Evolutionary conservation across 1,140 invertebrate genomes (phyloP), one percentile per base, ranked within the genome.

Genomic region (Cecropterus lyciades): DNA sequence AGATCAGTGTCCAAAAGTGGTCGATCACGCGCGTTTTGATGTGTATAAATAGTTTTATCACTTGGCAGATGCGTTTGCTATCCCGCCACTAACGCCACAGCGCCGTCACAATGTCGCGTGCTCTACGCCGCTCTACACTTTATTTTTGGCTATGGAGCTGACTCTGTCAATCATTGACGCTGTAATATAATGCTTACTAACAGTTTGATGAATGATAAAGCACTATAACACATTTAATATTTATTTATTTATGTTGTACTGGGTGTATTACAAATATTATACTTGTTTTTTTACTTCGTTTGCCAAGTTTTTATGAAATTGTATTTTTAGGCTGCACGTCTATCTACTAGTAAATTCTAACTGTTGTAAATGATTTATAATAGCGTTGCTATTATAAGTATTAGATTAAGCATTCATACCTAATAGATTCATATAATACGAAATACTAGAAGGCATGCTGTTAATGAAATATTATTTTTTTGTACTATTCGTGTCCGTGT

Each of bases 31-130:
- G 85, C 80, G 79, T 82, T 79, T 73, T 80, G 72, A 67, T 68
- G 63, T 63, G 64, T 85, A 87, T 80, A 82, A 80, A 82, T 89
- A 89, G 72, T 55, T 78, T 80, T 80, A 87, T 87, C 82, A 79
- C 76, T 90, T 90, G 87, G 87, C 87, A 88, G 78, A 82, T 80
- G 80, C 80, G 37, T 11, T 42, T 2, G 15, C 7, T 11, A n/a
- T 15, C 45, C 14, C 9, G 2, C 15, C 15, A 11, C 45, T 14
- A 15, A 10, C 3, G 6, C 64, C 69, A 24, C 57, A 65, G 57
- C 66, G 52, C 55, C 67, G 64, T 55, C 64, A 45, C 73, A 72
- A 80, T 85, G 83, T 83, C 83, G 74, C 77, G 74, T 77, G 72
- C 49, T 78, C 63, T 42, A 67, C 69, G 59, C 49, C 69, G 60